Base-by-base conservation (phyloP, 2,797 vertebrate species). In the Sarcoramphus papa region DNA sequence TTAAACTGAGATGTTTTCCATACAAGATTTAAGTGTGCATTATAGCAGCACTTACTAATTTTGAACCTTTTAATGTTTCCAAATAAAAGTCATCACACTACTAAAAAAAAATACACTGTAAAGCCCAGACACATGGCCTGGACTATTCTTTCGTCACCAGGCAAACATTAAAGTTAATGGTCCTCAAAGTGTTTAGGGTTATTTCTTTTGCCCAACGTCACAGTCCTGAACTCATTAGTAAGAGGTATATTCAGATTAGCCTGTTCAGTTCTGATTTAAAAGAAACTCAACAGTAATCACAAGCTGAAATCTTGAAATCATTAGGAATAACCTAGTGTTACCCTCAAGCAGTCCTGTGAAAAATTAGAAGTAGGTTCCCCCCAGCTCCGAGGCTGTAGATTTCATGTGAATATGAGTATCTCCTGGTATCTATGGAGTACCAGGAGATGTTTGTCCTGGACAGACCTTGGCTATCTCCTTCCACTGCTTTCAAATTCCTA, bases 91-190 rank as follows among this genome's bases (percentile, higher is more conserved):
- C 37, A 65, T 65, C 1, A 2, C 10, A 27, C 43, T 75, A 47
- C 15, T 65, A 30, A 85, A 88, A 81, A 37, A 84, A 93, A 65
- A 79, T 6, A 43, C 11, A 63, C 10, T 27, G 47, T 45, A 70
- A 89, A 92, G 51, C 48, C 51, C 64, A 92, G 40, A 80, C 35
- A 80, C 70, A 78, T 0, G 4, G 19, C 48, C 41, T 90, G 56
- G 53, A 69, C 86, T 82, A 79, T 87, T 85, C 57, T 78, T 75
- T 73, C 21, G 10, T 92, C 78, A 91, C 75, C 43, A 53, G 41
- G 82, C 33, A 95, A 81, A 60, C 65, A 77, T 80, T 88, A 85
- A 93, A 83, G 45, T 92, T 90, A 92, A 94, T 94, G 84, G 20
- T 62, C 78, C 64, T 89, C 68, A 70, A 82, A 95, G 60, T 40